Percentiles rank a stretch among this genome's conserved stretches.
Conservation (phyloP, 2,888 invertebrate species). For the Oscheius sp. region DNA sequence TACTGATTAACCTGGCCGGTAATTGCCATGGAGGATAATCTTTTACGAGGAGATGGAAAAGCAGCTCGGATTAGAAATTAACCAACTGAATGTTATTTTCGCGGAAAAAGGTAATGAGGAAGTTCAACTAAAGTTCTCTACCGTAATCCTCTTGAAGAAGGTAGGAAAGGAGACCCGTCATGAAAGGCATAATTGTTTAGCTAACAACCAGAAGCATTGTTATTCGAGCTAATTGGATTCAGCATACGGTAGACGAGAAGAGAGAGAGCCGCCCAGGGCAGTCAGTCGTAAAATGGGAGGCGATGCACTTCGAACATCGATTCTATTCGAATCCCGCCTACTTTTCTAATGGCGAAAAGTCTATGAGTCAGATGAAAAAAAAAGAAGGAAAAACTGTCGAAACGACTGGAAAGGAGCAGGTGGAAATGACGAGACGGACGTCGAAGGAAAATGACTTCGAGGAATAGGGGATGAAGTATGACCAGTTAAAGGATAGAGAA, state of each 20-base stretch:
- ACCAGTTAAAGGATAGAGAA: no score
- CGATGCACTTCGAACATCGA: slow-evolving; percentile 27
- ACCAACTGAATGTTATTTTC: neutral
- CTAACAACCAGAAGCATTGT: slow-evolving; percentile 20
- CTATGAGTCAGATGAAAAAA: neutral
- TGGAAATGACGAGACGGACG: no score
- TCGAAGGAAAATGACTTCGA: no score
- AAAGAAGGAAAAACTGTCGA: neutral
- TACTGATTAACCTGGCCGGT: neutral
- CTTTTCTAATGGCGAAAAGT: neutral
- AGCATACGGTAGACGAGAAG: slow-evolving; percentile 19
- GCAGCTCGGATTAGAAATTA: neutral
- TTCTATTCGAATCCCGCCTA: slow-evolving; percentile 13
- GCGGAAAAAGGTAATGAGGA: slow-evolving; percentile 1
- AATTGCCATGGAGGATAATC: neutral
- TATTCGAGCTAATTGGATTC: slow-evolving; percentile 28
- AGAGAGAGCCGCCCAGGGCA: neutral
- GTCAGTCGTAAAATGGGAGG: slow-evolving; percentile 26
- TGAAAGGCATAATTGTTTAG: slow-evolving; percentile 17
- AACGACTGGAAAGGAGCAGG: neutral
- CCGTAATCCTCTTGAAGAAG: slow-evolving; percentile 1
- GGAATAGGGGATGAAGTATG: neutral
- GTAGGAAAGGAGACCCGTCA: neutral
- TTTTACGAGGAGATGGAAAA: neutral
- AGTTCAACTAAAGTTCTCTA: neutral